Percentiles rank a stretch among this genome's conserved stretches.
phyloP scores from a whole-genome alignment of 2,797 vertebrate species.

The Mallotus villosus region DNA sequence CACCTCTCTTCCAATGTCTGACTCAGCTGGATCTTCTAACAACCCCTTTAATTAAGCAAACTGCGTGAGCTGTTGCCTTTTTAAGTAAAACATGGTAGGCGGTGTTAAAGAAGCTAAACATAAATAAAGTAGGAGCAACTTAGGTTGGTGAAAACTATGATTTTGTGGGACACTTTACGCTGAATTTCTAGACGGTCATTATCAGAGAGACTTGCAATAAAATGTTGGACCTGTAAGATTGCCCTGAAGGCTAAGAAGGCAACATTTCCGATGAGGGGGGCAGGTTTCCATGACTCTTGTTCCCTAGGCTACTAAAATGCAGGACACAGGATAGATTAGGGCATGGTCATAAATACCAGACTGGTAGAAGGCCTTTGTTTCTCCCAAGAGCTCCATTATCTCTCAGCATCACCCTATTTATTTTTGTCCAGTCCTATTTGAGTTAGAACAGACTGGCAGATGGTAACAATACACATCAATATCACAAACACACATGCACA shows the following conservation, averaged over 20 bases:
- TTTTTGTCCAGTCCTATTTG: too few species aligned
- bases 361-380: constrained; percentile 51
- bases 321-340: constrained; percentile 44
- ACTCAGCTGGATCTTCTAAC: constrained; percentile 3
- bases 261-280: not conserved
- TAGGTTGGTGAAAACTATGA: not conserved
- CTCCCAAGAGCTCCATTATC: not conserved
- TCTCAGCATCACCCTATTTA: too few species aligned
- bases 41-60: not conserved
- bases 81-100: not conserved
- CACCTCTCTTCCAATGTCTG: not conserved
- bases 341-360: constrained; percentile 49
- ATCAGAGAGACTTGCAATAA: not conserved
- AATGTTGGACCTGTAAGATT: not conserved
- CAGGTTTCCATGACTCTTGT: constrained; percentile 30
- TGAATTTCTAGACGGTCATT: not conserved
- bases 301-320: constrained; percentile 22
- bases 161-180: too few species aligned
- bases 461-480: not conserved
- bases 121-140: not conserved
- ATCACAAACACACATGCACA: not conserved
- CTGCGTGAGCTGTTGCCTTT: not conserved
- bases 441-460: too few species aligned
- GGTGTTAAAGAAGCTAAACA: not conserved
- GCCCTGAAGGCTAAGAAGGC: not conserved